Conservation (phyloP, 2,888 invertebrate genomes). For the Watsonalla binaria region DNA sequence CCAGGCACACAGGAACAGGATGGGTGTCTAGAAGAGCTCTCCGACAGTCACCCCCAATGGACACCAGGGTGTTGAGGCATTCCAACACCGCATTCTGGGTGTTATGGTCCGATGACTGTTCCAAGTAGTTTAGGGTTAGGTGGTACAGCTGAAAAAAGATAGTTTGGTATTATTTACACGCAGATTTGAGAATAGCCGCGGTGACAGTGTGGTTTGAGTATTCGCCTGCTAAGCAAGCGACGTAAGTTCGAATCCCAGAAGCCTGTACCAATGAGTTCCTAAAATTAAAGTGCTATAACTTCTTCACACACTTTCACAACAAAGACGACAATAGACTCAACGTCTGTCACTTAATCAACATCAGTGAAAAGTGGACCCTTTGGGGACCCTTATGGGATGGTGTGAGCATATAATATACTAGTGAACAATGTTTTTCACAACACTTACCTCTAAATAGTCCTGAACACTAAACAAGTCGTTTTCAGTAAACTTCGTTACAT, state of each 20-base stretch:
- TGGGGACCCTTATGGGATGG: neutral
- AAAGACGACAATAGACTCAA: too few species aligned
- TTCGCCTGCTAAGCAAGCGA: too few species aligned
- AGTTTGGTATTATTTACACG: slow-evolving; percentile 10
- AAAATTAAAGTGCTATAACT: too few species aligned
- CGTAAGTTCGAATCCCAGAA: too few species aligned
- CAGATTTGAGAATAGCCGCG: neutral
- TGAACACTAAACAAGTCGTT: slow-evolving; percentile 58
- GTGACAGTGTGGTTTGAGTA: too few species aligned
- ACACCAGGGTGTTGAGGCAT: slow-evolving; percentile 81
- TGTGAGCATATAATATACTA: slow-evolving; percentile 14
- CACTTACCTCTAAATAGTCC: slow-evolving; percentile 65
- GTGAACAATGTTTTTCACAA: neutral
- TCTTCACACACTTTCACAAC: too few species aligned
- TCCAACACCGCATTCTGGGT: slow-evolving; percentile 93
- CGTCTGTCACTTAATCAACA: too few species aligned
- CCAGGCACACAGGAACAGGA: slow-evolving; percentile 39
- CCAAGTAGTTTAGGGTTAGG: slow-evolving; percentile 84
- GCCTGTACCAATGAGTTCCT: too few species aligned
- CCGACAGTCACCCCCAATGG: slow-evolving; percentile 65
- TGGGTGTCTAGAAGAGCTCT: slow-evolving; percentile 72
- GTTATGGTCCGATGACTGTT: slow-evolving; percentile 88
- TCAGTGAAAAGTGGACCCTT: too few species aligned
- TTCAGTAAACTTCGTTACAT: slow-evolving; percentile 52
- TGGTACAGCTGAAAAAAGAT: slow-evolving; percentile 84